Base-by-base conservation (phyloP, 2,113 vertebrate genomes). In the Ondatra zibethicus region DNA sequence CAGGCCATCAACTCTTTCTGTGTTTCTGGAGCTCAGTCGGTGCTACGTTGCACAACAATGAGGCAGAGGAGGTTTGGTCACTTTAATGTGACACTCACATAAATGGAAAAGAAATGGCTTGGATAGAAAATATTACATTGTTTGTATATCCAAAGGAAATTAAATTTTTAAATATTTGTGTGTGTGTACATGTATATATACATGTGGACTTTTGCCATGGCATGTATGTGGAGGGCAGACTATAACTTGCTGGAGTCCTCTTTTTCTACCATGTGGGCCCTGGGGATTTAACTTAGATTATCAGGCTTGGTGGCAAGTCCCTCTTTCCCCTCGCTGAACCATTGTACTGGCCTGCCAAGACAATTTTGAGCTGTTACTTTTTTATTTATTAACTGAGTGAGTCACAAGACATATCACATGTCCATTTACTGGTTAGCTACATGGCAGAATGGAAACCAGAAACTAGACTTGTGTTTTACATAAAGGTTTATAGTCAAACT, bases 401-500 rank as follows among this genome's bases (percentile, higher is more conserved):
- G 86, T 82, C 77, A 11, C 36, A 91, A 65, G 72, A 75, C 77
- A 89, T 14, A 80, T 25, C 58, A 52, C 27, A 68, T 75, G 61
- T 42, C 58, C 58, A 68, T 88, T 94, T 68, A 45, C 73, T 45
- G 77, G 39, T 78, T 81, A 91, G 77, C 19, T 23, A 68, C 21
- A 21, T 7, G 36, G 36, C 50, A 92, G 50, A 82, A 27, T 21
- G 75, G 66, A 87, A 81, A 77, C 76, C n/a, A 92, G 27, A 89
- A 77, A 89, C 81, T 70, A 87, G n/a, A 86, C 93, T 92, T 76
- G 36, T 73, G n/a, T 66, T 94, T 94, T 92, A 66, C 7, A 17
- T 89, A 77, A 89, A 80, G 91, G 78, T 91, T 94, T 96, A 75
- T 58, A 82, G 33, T 47, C 65, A 91, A 88, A 76, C 88, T 5